A percentile compares a stretch with the other conserved stretches of the same genome.
These are phyloP conservation scores for Galaxias olidus DNA, from an alignment of 2,797 vertebrate genomes.

Conservation along the genomic window DNA sequence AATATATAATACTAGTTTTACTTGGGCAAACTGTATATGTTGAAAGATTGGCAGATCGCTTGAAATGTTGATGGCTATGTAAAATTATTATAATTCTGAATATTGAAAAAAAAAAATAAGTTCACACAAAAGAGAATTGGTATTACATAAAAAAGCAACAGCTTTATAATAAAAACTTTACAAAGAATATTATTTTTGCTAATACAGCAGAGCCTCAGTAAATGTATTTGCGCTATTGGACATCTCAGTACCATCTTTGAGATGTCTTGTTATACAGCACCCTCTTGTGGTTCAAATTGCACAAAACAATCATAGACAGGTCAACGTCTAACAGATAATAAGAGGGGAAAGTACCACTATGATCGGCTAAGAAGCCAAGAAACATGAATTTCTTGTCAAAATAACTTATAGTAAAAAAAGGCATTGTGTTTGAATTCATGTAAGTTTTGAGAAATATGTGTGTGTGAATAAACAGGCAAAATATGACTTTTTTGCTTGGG, in stretches of 20 bases:
- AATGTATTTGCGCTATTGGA: neutral
- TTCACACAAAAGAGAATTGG: constrained; percentile 5
- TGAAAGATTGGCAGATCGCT: no score
- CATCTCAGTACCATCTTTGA: neutral
- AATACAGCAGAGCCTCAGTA: constrained; percentile 2
- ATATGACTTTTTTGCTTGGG: neutral
- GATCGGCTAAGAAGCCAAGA: neutral
- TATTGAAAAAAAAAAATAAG: neutral
- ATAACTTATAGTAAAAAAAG: neutral
- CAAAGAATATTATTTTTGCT: constrained; percentile 32
- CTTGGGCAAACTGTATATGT: no score
- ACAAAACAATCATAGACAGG: constrained; percentile 18
- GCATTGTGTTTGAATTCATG: constrained; percentile 3
- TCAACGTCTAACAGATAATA: neutral
- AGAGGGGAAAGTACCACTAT: neutral
- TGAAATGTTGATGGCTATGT: no score
- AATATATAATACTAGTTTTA: no score
- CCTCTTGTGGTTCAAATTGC: constrained; percentile 63
- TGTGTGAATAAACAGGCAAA: neutral
- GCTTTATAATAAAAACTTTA: constrained; percentile 46
- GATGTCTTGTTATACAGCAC: constrained; percentile 47
- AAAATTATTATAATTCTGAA: no score
- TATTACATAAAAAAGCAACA: constrained; percentile 8
- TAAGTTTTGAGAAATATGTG: constrained; percentile 15
- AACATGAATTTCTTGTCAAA: neutral